These are phyloP conservation scores for Microctenopoma lineatum DNA, from an alignment of 2,797 vertebrate species.

Conservation along the genomic window DNA sequence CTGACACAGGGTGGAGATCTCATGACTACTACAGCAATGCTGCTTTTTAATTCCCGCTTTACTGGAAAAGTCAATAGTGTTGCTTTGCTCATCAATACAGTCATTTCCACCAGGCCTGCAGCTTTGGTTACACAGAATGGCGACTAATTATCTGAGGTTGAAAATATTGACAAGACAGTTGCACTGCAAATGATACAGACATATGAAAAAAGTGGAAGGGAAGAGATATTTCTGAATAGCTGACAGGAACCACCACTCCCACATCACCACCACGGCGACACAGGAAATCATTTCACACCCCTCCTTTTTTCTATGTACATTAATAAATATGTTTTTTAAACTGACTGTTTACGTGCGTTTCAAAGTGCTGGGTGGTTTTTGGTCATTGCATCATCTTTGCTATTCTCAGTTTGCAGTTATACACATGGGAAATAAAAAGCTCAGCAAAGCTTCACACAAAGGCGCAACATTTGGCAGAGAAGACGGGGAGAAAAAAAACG, in stretches of 20 bases:
- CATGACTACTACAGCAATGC: constrained; percentile 55
- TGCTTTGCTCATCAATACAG: constrained; percentile 77
- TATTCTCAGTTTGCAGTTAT: constrained; percentile 11
- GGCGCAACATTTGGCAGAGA: constrained; percentile 50
- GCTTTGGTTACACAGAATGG: constrained; percentile 73
- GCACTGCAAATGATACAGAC: constrained; percentile 66
- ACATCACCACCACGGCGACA: neutral
- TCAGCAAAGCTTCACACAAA: constrained; percentile 40
- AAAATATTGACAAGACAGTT: constrained; percentile 65
- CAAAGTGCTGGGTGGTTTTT: constrained; percentile 1
- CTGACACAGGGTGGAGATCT: constrained; percentile 55
- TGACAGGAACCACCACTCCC: constrained; percentile 2
- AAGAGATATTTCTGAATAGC: constrained; percentile 44
- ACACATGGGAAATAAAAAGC: constrained; percentile 46
- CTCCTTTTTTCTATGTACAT: no score
- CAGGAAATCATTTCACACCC: neutral
- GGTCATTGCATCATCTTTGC: constrained; percentile 27
- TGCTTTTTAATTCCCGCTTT: constrained; percentile 73
- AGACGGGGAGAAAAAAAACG: constrained; percentile 42
- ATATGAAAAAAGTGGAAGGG: constrained; percentile 41
- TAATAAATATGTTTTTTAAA: no score
- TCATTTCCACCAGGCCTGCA: constrained; percentile 74
- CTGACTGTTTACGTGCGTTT: neutral
- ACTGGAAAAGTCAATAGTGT: constrained; percentile 82
- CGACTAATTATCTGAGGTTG: constrained; percentile 77